Evolutionary conservation across 1,140 invertebrate species (phyloP).

Genomic region (Aphelenchoides besseyi): DNA sequence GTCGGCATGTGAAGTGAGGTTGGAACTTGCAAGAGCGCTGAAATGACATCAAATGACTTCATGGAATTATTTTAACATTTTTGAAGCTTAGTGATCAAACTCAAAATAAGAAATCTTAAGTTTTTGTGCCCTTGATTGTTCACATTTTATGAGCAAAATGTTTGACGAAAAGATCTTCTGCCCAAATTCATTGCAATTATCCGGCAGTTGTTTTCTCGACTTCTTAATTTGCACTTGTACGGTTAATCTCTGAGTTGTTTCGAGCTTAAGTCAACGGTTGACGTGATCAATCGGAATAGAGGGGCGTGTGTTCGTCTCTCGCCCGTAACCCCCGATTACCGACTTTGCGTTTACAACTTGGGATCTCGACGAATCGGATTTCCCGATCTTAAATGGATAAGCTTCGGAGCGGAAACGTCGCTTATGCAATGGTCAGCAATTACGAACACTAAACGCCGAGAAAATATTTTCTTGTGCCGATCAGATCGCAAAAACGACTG

Average conservation of each 20-base stretch:
- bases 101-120: too few species aligned
- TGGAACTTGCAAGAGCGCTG: neutral
- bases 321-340: neutral
- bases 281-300: too few species aligned
- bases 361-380: neutral
- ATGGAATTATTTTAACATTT: too few species aligned
- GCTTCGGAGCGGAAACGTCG: neutral
- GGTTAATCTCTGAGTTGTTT: neutral
- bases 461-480: neutral
- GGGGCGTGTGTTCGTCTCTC: too few species aligned
- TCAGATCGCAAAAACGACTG: too few species aligned
- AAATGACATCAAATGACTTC: slow-evolving; percentile 2
- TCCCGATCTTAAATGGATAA: neutral
- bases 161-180: neutral
- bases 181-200: neutral
- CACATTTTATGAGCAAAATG: too few species aligned
- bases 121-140: too few species aligned
- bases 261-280: neutral
- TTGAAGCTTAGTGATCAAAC: too few species aligned
- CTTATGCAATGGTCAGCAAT: neutral
- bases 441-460: neutral
- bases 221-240: neutral
- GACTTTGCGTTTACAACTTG: neutral
- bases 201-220: neutral
- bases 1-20: neutral